These are phyloP conservation scores for Microcebus murinus DNA, from an alignment of 2,113 vertebrate species.

Conservation along the genomic window DNA sequence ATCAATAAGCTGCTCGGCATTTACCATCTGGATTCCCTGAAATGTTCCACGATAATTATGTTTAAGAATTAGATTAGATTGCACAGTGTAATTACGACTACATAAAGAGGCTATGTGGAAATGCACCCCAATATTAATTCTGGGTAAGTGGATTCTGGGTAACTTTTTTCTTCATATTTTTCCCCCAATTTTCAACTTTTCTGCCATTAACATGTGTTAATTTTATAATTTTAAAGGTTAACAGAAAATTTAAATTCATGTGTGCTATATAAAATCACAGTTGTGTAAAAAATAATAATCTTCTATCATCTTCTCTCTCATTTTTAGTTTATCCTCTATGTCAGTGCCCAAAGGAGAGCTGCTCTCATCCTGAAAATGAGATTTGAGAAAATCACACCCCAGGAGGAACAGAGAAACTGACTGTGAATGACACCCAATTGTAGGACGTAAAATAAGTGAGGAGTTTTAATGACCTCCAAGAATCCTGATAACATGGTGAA, in stretches of 20 bases:
- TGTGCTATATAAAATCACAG: background rate
- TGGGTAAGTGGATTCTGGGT: background rate
- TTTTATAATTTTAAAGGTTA: background rate
- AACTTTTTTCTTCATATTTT: slow-evolving; percentile 5
- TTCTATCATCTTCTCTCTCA: background rate
- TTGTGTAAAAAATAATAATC: background rate
- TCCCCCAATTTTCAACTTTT: background rate
- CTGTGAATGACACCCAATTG: background rate
- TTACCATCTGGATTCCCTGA: background rate
- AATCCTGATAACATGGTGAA: background rate
- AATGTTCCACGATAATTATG: background rate
- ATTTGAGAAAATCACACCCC: background rate
- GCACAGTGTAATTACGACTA: background rate
- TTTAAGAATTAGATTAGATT: background rate
- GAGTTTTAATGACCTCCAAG: background rate
- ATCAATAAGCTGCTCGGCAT: background rate
- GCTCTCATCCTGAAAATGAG: background rate
- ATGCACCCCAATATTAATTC: background rate
- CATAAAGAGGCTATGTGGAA: background rate
- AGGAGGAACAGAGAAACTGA: background rate
- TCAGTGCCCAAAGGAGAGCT: background rate
- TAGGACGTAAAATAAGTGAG: background rate
- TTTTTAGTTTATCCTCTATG: background rate
- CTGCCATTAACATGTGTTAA: background rate
- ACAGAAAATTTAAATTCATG: background rate